Conservation (phyloP, 2,113 vertebrate species). For the Trematocara nigrifrons region DNA sequence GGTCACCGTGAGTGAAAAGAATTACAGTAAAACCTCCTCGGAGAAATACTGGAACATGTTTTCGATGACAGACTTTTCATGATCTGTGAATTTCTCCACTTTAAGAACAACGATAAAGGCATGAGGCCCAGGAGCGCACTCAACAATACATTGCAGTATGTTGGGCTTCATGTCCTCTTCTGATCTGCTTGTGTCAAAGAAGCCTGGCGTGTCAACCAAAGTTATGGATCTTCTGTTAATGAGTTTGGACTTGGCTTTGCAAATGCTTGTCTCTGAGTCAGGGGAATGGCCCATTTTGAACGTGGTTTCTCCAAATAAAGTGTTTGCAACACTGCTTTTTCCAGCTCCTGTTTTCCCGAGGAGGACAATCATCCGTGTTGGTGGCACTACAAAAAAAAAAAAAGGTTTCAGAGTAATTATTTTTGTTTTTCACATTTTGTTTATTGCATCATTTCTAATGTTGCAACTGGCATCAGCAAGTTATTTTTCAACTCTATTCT, state of each 20-base stretch:
- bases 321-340: conserved; percentile 5
- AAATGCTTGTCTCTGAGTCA: neutral
- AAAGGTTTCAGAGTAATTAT: no score
- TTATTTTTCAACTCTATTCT: fast-evolving
- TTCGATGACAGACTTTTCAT: neutral
- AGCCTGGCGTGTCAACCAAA: conserved; percentile 8
- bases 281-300: neutral
- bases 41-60: conserved; percentile 7
- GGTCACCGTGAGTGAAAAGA: conserved; percentile 40
- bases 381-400: neutral
- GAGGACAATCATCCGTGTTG: neutral
- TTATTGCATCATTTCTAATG: fast-evolving
- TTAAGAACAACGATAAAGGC: conserved; percentile 24
- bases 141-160: neutral
- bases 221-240: neutral
- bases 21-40: neutral
- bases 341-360: conserved; percentile 8
- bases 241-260: neutral
- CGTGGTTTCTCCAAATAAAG: fast-evolving
- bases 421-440: neutral
- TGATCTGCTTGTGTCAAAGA: neutral
- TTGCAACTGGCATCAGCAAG: neutral
- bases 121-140: conserved; percentile 29
- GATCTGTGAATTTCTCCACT: neutral
- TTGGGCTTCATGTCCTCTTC: neutral